A percentile compares a stretch with the other conserved stretches of the same genome.
phyloP scores from a whole-genome alignment of 1,140 invertebrate genomes.

The Eriosoma lanigerum region DNA sequence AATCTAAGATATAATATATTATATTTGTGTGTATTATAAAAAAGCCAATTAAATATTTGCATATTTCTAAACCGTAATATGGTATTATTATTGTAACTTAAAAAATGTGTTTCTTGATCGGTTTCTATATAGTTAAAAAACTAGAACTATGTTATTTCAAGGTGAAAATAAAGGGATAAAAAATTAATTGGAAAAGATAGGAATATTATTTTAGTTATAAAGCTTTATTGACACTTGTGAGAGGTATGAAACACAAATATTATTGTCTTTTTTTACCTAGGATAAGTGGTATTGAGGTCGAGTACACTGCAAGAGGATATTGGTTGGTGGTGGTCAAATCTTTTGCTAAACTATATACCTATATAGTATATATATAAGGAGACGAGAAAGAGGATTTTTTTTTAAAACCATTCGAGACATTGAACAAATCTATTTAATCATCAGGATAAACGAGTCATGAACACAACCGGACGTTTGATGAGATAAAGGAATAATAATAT shows the following conservation, averaged over 20 bases:
- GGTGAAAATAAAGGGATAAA: too few species aligned
- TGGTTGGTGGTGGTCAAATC: background rate
- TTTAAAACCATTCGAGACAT: background rate
- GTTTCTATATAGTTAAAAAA: too few species aligned
- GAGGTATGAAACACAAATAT: background rate
- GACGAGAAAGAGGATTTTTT: background rate
- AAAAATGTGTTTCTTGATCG: too few species aligned
- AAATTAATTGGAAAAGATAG: too few species aligned
- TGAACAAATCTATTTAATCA: conserved; percentile 24
- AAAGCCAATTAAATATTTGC: too few species aligned
- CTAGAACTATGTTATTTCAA: too few species aligned
- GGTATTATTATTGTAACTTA: too few species aligned
- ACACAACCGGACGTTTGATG: conserved; percentile 16
- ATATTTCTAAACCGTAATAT: too few species aligned
- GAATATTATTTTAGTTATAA: too few species aligned
- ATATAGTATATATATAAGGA: too few species aligned
- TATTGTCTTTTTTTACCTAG: background rate
- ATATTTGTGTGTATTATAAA: too few species aligned
- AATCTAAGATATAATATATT: too few species aligned
- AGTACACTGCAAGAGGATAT: background rate
- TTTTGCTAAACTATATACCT: background rate
- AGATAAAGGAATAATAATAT: background rate
- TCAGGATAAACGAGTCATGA: conserved; percentile 11
- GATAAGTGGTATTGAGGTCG: background rate
- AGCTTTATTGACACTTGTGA: background rate